Evolutionary conservation across 2,797 vertebrate genomes (phyloP).

Genomic region (Anas capensis): DNA sequence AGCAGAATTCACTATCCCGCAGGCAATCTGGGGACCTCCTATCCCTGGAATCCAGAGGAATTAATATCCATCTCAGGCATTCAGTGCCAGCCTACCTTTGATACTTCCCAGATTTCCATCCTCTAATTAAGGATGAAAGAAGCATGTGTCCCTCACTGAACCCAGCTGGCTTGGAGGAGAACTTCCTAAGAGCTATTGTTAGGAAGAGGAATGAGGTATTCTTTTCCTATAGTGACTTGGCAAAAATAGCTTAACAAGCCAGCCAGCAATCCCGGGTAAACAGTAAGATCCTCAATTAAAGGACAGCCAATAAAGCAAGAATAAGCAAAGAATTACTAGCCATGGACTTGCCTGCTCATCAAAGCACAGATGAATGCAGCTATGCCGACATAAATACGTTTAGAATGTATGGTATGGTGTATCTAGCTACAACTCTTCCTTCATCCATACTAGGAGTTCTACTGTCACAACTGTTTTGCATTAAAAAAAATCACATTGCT

Average conservation of each 20-base stretch:
- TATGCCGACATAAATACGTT: neutral
- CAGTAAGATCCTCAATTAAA: conserved; percentile 56
- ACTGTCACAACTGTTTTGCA: conserved; percentile 22
- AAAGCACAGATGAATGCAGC: neutral
- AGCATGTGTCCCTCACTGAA: neutral
- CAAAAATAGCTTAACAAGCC: conserved; percentile 39
- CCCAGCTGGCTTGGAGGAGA: conserved; percentile 6
- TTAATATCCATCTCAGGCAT: neutral
- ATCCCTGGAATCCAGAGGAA: neutral
- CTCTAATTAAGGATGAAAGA: conserved; percentile 60
- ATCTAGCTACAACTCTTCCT: conserved; percentile 1
- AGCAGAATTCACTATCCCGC: neutral
- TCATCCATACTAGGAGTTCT: neutral
- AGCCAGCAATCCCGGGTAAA: conserved; percentile 13
- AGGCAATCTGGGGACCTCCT: neutral
- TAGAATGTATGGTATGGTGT: conserved; percentile 18
- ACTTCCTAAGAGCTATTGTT: conserved; percentile 36
- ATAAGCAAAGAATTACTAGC: conserved; percentile 30
- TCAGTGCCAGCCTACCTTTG: conserved; percentile 33
- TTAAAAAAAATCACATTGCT: conserved; percentile 4
- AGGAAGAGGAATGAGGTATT: conserved; percentile 28
- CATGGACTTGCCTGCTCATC: conserved; percentile 21
- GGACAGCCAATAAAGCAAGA: conserved; percentile 20
- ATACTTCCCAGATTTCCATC: conserved; percentile 27
- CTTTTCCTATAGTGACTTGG: conserved; percentile 30